A percentile compares a stretch with the other conserved stretches of the same genome.
phyloP scores from a whole-genome alignment of 2,113 vertebrate genomes.

The Empidonax traillii region DNA sequence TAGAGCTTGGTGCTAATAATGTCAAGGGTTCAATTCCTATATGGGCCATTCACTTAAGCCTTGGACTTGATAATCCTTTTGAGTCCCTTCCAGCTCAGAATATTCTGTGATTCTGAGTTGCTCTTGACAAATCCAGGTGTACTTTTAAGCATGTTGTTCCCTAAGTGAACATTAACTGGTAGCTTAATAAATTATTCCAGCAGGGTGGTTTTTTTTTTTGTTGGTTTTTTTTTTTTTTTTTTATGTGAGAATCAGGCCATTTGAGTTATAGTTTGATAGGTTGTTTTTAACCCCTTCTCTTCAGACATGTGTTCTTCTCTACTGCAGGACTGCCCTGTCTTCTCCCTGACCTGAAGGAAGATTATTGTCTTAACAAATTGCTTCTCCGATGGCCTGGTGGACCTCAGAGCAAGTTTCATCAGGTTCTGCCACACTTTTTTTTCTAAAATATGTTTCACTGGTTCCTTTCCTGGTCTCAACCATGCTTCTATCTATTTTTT shows the following conservation, averaged over 20 bases:
- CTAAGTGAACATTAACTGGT: not conserved
- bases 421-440: not conserved
- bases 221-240: not conserved
- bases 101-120: not conserved
- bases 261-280: not conserved
- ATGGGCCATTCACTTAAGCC: not conserved
- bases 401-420: not conserved
- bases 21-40: not conserved
- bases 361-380: not conserved
- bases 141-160: not conserved
- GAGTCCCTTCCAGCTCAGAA: not conserved
- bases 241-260: not conserved
- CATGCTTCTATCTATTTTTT: not conserved
- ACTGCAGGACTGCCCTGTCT: not conserved
- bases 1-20: not conserved
- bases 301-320: not conserved
- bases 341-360: not conserved
- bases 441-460: not conserved
- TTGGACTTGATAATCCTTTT: not conserved
- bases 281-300: not conserved
- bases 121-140: not conserved
- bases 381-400: not conserved
- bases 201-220: too few species aligned
- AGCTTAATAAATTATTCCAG: not conserved
- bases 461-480: not conserved